Evolutionary conservation across 2,113 vertebrate species (phyloP), one percentile per base, ranked within the genome.

Genomic region (Cephalopterus ornatus): DNA sequence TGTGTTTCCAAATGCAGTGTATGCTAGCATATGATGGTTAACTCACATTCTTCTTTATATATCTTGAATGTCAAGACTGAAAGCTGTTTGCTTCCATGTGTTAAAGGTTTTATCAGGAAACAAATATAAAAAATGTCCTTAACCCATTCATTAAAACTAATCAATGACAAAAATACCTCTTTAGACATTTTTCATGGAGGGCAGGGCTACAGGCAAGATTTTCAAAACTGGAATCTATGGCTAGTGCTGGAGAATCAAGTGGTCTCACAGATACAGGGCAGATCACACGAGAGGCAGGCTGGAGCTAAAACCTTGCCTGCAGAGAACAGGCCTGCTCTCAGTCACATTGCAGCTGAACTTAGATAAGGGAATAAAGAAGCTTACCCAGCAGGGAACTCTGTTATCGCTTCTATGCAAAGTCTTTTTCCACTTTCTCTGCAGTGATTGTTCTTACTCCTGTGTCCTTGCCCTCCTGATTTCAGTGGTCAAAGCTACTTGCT

Each of bases 361-460:
- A 95, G 70, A 49, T 71, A 81, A 83, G 47, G 35, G 32, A 78
- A 49, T 78, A 85, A 81, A 92, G 85, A 78, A 90, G 61, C 81
- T 92, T 93, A 94, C 47, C 52, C 91, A 90, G 78, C 77, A 75
- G 96, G 93, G 42, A 12, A 63, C 85, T 70, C 46, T 22, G 22
- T 58, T 74, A 89, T 73, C 1, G 0, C 52, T 88, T 71, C 53
- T 66, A 33, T 88, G 52, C 35, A 49, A 86, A 93, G 62, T 63
- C 62, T 68, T 87, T 68, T 62, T 44, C 27, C 32, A 55, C 61
- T 85, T 94, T 92, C 77, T 87, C 52, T 62, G 52, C 47, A 75
- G 26, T 46, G 12, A 12, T 78, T 82, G 32, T 87, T 17, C 46
- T 89, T 85, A 42, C 15, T 62, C 35, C 21, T 27, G 26, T 50